phyloP scores from a whole-genome alignment of 2,797 vertebrate species.

The Lindbergichthys nudifrons region DNA sequence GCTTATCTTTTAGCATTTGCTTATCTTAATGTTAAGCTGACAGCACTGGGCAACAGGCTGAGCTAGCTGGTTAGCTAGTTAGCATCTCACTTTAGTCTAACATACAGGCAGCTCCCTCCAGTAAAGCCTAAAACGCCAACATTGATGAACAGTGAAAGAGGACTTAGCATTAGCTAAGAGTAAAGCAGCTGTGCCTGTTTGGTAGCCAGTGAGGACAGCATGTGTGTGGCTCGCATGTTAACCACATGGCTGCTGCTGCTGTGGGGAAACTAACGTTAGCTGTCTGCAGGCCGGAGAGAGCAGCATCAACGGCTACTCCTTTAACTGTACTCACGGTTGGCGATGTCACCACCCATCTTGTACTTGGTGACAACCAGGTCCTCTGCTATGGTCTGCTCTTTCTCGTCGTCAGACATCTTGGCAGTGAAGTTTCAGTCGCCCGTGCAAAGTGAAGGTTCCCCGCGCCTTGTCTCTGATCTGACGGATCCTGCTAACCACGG shows the following conservation, averaged over 20 bases:
- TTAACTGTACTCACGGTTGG: slow-evolving; percentile 86
- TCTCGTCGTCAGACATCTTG: slow-evolving; percentile 93
- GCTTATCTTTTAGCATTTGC: slow-evolving; percentile 17
- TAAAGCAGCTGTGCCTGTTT: slow-evolving; percentile 30
- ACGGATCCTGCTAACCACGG: slow-evolving; percentile 18
- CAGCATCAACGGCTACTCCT: not conserved
- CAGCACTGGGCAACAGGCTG: not conserved
- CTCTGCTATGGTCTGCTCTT: slow-evolving; percentile 92
- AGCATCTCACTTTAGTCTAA: slow-evolving; percentile 16
- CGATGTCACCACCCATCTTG: slow-evolving; percentile 93
- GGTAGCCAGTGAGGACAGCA: slow-evolving; percentile 30
- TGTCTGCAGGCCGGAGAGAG: slow-evolving; percentile 45
- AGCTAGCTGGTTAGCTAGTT: slow-evolving; percentile 39
- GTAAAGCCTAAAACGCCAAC: not conserved
- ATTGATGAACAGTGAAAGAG: not conserved
- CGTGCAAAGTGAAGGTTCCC: slow-evolving; percentile 7
- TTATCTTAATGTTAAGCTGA: not conserved
- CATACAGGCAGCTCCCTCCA: not conserved
- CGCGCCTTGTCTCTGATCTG: slow-evolving; percentile 3
- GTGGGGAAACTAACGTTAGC: slow-evolving; percentile 24
- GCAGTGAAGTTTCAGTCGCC: slow-evolving; percentile 57
- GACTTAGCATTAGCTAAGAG: slow-evolving; percentile 5
- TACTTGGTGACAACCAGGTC: slow-evolving; percentile 94
- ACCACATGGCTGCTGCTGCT: slow-evolving; percentile 69
- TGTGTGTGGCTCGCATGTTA: slow-evolving; percentile 53